Evolutionary conservation across 2,888 invertebrate species (phyloP).

Genomic region (Parnassius apollo): DNA sequence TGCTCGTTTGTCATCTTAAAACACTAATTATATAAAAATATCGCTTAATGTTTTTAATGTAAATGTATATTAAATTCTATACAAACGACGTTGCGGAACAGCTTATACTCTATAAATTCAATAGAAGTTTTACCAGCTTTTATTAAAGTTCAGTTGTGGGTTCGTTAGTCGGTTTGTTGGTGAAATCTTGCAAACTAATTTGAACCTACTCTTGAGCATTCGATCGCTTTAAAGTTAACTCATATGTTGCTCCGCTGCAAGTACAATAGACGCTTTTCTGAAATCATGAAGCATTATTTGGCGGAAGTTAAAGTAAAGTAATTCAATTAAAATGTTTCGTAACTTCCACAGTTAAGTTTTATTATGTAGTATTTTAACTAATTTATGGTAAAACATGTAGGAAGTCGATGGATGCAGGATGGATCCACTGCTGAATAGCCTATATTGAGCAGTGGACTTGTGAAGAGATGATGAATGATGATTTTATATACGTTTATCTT

Average conservation of each 20-base stretch:
- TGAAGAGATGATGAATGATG: too few relatives aligned
- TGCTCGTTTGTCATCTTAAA: too few relatives aligned
- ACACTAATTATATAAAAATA: too few relatives aligned
- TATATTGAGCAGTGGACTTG: too few relatives aligned
- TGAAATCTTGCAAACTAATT: conserved; percentile 20
- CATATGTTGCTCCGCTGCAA: conserved; percentile 7
- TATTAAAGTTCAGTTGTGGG: conserved; percentile 12
- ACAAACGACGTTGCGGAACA: conserved; percentile 1
- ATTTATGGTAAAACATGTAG: too few relatives aligned
- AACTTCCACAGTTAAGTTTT: too few relatives aligned
- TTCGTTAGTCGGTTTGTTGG: conserved; percentile 18
- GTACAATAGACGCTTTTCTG: conserved; percentile 6
- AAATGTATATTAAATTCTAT: neutral
- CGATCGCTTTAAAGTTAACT: conserved; percentile 17
- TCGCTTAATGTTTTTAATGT: neutral
- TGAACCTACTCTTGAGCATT: conserved; percentile 2
- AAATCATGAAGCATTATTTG: conserved; percentile 8
- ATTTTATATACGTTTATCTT: too few relatives aligned
- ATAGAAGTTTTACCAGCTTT: conserved; percentile 13
- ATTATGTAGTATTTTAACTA: too few relatives aligned
- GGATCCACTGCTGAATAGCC: too few relatives aligned
- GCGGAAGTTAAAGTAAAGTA: conserved; percentile 1
- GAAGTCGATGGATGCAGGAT: too few relatives aligned
- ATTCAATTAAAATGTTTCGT: too few relatives aligned
- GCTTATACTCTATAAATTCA: conserved; percentile 5